These are phyloP conservation scores for Amphipoea lucens DNA, from an alignment of 2,888 invertebrate species.

Conservation along the genomic window DNA sequence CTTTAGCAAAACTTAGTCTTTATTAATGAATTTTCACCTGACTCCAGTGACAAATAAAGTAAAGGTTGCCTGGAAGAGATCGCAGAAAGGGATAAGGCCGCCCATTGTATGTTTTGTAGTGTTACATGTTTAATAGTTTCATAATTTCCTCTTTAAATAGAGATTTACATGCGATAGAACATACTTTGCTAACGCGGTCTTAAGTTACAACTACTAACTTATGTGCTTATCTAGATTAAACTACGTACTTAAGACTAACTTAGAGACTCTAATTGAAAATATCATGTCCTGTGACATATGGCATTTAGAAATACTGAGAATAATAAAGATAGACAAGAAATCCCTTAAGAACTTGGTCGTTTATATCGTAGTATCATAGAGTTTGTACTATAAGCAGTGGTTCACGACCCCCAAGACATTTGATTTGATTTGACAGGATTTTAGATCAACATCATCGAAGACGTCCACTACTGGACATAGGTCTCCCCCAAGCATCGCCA, in stretches of 20 bases:
- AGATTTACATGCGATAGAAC: slow-evolving; percentile 31
- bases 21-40: not conserved
- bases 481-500: not conserved
- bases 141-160: slow-evolving; percentile 25
- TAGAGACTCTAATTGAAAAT: slow-evolving; percentile 30
- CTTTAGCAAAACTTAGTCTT: not conserved
- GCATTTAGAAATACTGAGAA: not conserved
- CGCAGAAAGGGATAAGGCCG: no score
- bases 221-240: slow-evolving; percentile 32
- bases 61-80: not conserved
- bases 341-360: not conserved
- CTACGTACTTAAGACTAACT: slow-evolving; percentile 14
- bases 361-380: not conserved
- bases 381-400: not conserved
- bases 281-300: slow-evolving; percentile 11
- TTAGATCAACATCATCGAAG: not conserved
- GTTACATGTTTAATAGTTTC: slow-evolving; percentile 23
- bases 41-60: not conserved
- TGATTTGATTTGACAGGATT: not conserved
- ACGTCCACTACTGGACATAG: not conserved
- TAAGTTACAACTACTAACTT: slow-evolving; percentile 31
- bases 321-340: not conserved
- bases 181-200: slow-evolving; percentile 1
- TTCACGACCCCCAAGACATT: not conserved
- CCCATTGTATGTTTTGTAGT: no score